phyloP scores from a whole-genome alignment of 2,888 invertebrate genomes.

The Gandaritis pyraliata region DNA sequence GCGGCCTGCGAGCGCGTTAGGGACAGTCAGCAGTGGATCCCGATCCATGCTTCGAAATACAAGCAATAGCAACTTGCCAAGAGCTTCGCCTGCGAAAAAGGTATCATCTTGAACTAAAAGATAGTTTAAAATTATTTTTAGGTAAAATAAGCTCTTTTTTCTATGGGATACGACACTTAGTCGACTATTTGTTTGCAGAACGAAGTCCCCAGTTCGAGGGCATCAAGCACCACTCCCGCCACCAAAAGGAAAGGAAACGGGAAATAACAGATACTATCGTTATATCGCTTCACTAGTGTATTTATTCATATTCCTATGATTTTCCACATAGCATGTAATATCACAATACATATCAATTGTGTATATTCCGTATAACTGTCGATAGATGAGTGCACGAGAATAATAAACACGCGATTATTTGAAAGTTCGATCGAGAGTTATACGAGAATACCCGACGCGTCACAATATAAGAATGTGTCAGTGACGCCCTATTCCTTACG shows the following conservation, averaged over 20 bases:
- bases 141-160: no score
- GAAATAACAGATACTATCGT: slow-evolving; percentile 75
- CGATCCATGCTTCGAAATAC: slow-evolving; percentile 81
- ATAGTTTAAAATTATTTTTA: no score
- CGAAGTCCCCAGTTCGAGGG: slow-evolving; percentile 62
- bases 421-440: slow-evolving; percentile 54
- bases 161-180: no score
- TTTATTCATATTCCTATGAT: slow-evolving; percentile 75
- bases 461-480: slow-evolving; percentile 54
- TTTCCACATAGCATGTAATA: slow-evolving; percentile 81
- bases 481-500: slow-evolving; percentile 59
- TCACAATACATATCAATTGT: slow-evolving; percentile 81
- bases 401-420: slow-evolving; percentile 14
- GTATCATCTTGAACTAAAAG: slow-evolving; percentile 40
- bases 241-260: slow-evolving; percentile 82
- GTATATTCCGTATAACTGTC: slow-evolving; percentile 44
- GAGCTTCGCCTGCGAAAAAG: slow-evolving; percentile 61
- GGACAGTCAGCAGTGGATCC: slow-evolving; percentile 59
- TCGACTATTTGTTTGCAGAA: slow-evolving; percentile 49
- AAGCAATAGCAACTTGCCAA: slow-evolving; percentile 82
- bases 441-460: slow-evolving; percentile 55
- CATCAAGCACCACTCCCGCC: slow-evolving; percentile 77
- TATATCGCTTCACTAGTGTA: slow-evolving; percentile 75
- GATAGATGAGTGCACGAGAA: slow-evolving; percentile 25
- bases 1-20: slow-evolving; percentile 65